Evolutionary conservation across 2,888 invertebrate genomes (phyloP), one percentile per base, ranked within the genome.

Genomic region (Atrina japonica): DNA sequence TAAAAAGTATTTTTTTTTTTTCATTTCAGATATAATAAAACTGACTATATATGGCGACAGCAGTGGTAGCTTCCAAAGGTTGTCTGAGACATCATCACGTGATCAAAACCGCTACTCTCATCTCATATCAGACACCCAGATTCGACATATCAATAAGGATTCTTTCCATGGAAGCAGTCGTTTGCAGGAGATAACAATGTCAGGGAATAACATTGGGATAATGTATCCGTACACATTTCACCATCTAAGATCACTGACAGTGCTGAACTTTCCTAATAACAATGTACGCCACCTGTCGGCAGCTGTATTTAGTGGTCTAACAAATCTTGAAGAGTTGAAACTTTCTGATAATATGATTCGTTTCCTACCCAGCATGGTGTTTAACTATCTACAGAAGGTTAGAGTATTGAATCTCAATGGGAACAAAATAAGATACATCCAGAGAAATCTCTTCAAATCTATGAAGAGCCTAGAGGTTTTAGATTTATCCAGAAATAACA

Each of bases 231-330:
- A 70, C 49, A 76, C 76, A 3, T 82, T 82, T 45, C 67, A 73
- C 18, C 71, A 73, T 30, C 45, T 82, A 2, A 63, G 71, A 16
- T 73, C 52, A 21, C 69, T 82, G 5, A 56, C 73, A 21, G 59
- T 78, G 53, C 53, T 82, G 14, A 77, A 76, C 5, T 66, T 82
- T 2, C 81, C 78, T 45, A 80, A 80, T 21, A 82, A 82, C 65
- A 82, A 82, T 43, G 73, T 82, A 45, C 73, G 74, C n/a, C 80
- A 80, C 66, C 69, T 82, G 29, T 82, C 81, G 18, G 81, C 81
- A 7, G 81, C 81, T 7, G 65, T 80, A 1, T 82, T 82, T 66
- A 65, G 69, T 27, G 73, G 73, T 21, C 70, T 82, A 11, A 63
- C 66, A 9, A 50, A 70, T 18, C 61, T 82, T 11, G 66, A 72